Evolutionary conservation across 2,113 vertebrate species (phyloP), one percentile per base, ranked within the genome.

Genomic region (Rhabdomys dilectus): DNA sequence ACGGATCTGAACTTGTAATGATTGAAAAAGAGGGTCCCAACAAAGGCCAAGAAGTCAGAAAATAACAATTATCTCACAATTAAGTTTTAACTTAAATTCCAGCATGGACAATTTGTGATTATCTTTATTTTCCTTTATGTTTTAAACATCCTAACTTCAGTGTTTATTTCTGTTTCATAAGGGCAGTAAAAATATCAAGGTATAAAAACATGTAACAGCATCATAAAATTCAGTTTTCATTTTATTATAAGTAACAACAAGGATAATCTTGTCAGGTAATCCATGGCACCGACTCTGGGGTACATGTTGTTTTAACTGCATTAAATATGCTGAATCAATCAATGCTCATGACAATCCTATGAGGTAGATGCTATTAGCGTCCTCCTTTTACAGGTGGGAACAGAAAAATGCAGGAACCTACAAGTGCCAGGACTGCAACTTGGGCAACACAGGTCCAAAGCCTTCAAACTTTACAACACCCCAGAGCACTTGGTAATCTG

Each of bases 41-140:
- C 34, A 70, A 87, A 72, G 64, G 13, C 31, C 53, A 72, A 85
- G 29, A 84, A 26, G 36, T 94, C 24, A 60, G 53, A 64, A 91
- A 93, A 39, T 9, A 88, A 90, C 36, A 78, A 93, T 42, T 29
- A 85, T 13, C 56, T 95, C 48, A 96, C 29, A 93, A 86, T 66
- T 96, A 73, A 76, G 26, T 95, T 93, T 90, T 96, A 91, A 89
- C 51, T 93, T 86, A 94, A 48, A 86, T 56, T 53, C 24, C 53
- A 16, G 89, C 42, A 82, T 0, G 22, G 22, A 60, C 26, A 64
- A 53, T 86, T 85, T 78, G 45, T 29, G 58, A 39, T 42, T 93
- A 56, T 78, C 36, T 87, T 87, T 84, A 48, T 19, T 88, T 72
- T 80, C 53, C 56, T 84, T 96, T 80, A 84, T 70, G 42, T 64